Conservation (phyloP, 35 echinoderm and acorn worm species). For the Acanthaster planci region DNA sequence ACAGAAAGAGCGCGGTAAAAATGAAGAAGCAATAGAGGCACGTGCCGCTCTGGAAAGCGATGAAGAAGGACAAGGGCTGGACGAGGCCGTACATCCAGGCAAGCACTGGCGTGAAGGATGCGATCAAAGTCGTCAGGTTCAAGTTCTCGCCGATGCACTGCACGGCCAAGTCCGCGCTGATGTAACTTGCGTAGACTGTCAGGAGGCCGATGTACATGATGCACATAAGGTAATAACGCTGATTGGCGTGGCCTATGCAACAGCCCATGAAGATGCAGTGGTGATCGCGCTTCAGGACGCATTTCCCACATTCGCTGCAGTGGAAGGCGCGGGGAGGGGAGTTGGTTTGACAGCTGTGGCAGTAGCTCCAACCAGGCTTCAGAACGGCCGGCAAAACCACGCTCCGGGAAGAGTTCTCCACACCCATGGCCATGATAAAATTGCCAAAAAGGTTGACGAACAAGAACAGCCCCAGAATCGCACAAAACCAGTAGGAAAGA, state of each 20-base stretch:
- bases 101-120: conserved; percentile 65
- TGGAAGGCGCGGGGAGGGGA: conserved; percentile 77
- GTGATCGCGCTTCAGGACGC: conserved; percentile 85
- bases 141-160: conserved; percentile 50
- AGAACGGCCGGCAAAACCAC: conserved; percentile 72
- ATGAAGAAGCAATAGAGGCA: conserved; percentile 61
- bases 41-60: conserved; percentile 78
- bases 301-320: conserved; percentile 66
- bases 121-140: conserved; percentile 47
- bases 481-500: conserved; percentile 43
- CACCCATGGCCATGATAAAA: conserved; percentile 67
- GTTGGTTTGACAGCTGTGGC: conserved; percentile 65
- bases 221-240: conserved; percentile 85
- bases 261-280: conserved; percentile 85
- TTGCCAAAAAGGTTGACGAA: conserved; percentile 75
- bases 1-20: conserved; percentile 56
- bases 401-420: conserved; percentile 63
- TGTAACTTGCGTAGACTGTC: conserved; percentile 81
- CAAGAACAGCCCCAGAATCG: conserved; percentile 63
- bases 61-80: conserved; percentile 75
- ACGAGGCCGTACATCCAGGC: conserved; percentile 77
- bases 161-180: conserved; percentile 80
- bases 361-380: conserved; percentile 84
- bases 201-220: conserved; percentile 55
- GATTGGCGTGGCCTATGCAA: conserved; percentile 84